These are phyloP conservation scores for Argyrosomus regius DNA, from an alignment of 2,797 vertebrate genomes.

Conservation along the genomic window DNA sequence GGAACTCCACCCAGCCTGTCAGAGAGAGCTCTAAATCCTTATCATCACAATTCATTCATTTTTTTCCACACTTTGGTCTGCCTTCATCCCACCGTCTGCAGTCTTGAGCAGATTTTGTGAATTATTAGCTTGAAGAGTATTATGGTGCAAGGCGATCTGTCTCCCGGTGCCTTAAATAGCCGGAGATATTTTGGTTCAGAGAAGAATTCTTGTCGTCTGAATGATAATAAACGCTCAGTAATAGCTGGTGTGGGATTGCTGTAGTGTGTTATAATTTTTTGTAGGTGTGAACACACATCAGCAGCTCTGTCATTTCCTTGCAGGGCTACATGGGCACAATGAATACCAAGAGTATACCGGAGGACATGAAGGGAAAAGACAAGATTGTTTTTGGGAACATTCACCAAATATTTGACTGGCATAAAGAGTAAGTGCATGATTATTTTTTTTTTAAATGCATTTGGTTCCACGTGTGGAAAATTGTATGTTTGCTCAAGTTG, in stretches of 20 bases:
- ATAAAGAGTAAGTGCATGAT: constrained; percentile 95
- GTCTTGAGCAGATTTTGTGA: constrained; percentile 68
- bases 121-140: constrained; percentile 65
- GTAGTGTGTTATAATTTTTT: constrained; percentile 41
- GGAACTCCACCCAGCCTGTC: constrained; percentile 42
- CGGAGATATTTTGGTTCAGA: constrained; percentile 61
- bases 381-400: constrained; percentile 99
- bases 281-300: constrained; percentile 13
- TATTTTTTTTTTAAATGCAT: background rate
- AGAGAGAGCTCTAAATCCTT: constrained; percentile 55
- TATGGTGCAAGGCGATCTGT: constrained; percentile 49
- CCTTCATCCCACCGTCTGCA: constrained; percentile 52
- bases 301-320: constrained; percentile 47
- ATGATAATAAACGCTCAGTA: constrained; percentile 47
- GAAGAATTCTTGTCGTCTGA: constrained; percentile 46
- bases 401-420: constrained; percentile 99
- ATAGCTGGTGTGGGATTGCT: constrained; percentile 14
- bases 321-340: constrained; percentile 98
- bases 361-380: constrained; percentile 99
- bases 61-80: constrained; percentile 50
- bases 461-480: constrained; percentile 4
- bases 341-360: constrained; percentile 92
- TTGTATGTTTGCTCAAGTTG: constrained; percentile 8
- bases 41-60: constrained; percentile 59
- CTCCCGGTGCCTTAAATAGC: constrained; percentile 58